phyloP scores from a whole-genome alignment of 2,888 invertebrate species.

The Serrognathus titanus region DNA sequence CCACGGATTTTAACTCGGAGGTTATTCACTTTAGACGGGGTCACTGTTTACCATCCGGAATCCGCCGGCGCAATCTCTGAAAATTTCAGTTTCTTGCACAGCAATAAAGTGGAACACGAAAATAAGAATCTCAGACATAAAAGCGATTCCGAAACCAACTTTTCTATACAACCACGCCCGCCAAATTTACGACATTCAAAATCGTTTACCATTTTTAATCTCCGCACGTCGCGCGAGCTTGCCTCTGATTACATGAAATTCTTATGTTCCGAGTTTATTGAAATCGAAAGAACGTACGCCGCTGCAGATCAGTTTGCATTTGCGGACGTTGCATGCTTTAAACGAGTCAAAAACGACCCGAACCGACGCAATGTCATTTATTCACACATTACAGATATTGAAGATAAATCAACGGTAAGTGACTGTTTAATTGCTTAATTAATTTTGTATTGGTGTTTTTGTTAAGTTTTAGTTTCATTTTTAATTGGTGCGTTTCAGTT shows the following conservation, averaged over 20 bases:
- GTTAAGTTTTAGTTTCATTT: background rate
- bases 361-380: background rate
- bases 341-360: background rate
- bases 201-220: background rate
- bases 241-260: background rate
- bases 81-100: slow-evolving; percentile 12
- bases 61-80: slow-evolving; percentile 2
- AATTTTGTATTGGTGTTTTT: too few relatives aligned
- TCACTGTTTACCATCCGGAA: slow-evolving; percentile 42
- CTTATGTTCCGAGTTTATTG: background rate
- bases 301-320: background rate
- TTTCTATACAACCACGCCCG: background rate
- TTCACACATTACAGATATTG: background rate
- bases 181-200: background rate
- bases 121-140: background rate
- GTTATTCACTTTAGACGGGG: slow-evolving; percentile 44
- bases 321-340: background rate
- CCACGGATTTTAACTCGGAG: slow-evolving; percentile 41
- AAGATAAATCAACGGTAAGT: background rate
- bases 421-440: background rate
- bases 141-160: background rate
- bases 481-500: slow-evolving; percentile 60
- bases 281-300: background rate
- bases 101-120: background rate
- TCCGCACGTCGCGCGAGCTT: background rate